These are phyloP conservation scores for Temnothorax nylanderi DNA, from an alignment of 1,140 invertebrate genomes.

Conservation along the genomic window DNA sequence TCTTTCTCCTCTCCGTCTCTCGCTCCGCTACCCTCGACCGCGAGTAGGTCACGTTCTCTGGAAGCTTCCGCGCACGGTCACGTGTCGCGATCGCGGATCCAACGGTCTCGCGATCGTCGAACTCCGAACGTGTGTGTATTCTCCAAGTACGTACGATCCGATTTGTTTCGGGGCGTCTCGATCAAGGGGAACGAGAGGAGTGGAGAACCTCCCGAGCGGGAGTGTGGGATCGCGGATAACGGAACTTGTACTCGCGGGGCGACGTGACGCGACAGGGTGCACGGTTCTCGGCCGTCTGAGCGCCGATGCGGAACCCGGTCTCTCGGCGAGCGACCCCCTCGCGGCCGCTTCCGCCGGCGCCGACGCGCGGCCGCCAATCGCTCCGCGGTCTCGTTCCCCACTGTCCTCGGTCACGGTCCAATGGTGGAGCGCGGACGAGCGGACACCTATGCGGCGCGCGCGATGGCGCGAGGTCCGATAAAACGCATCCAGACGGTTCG, in stretches of 20 bases:
- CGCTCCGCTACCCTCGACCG: background rate
- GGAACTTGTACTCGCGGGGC: background rate
- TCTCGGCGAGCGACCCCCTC: conserved; percentile 43
- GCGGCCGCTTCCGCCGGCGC: conserved; percentile 45
- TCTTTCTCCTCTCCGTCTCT: background rate
- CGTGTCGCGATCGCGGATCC: background rate
- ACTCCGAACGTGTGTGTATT: background rate
- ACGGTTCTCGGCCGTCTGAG: conserved; percentile 40
- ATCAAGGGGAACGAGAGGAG: too few species aligned
- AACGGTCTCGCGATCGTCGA: background rate
- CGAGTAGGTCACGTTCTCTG: background rate
- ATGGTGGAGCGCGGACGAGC: background rate
- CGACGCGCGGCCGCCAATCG: conserved; percentile 43
- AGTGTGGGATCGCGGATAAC: too few species aligned
- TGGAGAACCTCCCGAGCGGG: too few species aligned
- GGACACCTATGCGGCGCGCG: conserved; percentile 15
- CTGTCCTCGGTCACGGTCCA: conserved; percentile 22
- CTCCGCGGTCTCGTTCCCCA: conserved; percentile 15
- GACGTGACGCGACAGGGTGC: conserved; percentile 18
- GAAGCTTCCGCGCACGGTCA: conserved; percentile 31
- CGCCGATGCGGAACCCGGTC: conserved; percentile 38
- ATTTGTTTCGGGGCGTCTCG: too few species aligned
- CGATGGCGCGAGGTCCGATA: conserved; percentile 27
- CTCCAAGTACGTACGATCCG: background rate
- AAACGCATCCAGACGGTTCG: conserved; percentile 17